These are phyloP conservation scores for Odontocolon sp. DNA, from an alignment of 2,888 invertebrate genomes.

Conservation along the genomic window DNA sequence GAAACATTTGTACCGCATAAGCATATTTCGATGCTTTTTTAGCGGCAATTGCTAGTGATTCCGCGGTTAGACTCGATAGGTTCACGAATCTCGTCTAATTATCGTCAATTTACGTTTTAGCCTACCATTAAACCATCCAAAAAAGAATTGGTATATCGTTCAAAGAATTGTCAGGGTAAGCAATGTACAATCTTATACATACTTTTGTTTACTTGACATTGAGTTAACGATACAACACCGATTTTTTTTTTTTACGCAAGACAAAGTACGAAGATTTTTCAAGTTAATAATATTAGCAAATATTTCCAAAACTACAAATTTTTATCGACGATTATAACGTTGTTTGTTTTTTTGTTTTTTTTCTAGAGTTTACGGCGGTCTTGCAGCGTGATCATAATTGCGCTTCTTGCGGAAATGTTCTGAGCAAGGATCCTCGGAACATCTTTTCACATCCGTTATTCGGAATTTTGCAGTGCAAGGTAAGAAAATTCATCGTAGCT, in stretches of 20 bases:
- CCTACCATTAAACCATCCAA: constrained; percentile 42
- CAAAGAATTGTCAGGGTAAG: constrained; percentile 59
- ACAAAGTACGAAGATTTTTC: too few species aligned
- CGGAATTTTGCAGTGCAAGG: constrained; percentile 65
- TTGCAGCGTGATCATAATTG: constrained; percentile 57
- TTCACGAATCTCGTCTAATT: neutral
- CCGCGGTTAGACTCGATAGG: too few species aligned
- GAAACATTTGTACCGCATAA: too few species aligned
- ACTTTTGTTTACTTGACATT: too few species aligned
- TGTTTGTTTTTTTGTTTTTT: neutral
- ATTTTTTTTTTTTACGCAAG: neutral
- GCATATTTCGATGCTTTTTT: too few species aligned
- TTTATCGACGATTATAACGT: too few species aligned
- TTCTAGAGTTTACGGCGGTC: neutral
- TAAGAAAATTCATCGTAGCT: constrained; percentile 49
- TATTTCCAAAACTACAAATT: neutral
- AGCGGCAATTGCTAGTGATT: too few species aligned
- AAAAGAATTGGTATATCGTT: constrained; percentile 59
- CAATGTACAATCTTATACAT: constrained; percentile 5
- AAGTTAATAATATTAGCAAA: neutral
- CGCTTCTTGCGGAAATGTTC: constrained; percentile 62
- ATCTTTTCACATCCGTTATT: constrained; percentile 64
- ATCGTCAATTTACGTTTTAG: constrained; percentile 33
- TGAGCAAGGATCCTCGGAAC: constrained; percentile 50
- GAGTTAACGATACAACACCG: too few species aligned